phyloP scores from a whole-genome alignment of 2,888 invertebrate genomes.

The Acrobeloides nanus region DNA sequence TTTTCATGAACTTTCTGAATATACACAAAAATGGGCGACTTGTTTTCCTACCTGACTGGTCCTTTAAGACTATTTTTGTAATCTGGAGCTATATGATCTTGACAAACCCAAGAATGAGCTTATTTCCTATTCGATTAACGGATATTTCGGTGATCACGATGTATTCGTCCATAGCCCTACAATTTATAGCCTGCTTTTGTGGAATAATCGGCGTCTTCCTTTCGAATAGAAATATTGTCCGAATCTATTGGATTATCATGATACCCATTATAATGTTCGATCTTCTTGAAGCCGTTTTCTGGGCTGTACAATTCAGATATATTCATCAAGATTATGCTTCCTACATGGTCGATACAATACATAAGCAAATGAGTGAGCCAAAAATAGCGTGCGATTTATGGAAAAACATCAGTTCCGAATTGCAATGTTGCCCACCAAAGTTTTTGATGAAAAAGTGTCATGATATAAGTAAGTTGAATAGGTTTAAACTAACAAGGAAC shows the following conservation, averaged over 20 bases:
- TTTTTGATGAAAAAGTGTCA: background rate
- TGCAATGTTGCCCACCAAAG: background rate
- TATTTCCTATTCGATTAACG: no score
- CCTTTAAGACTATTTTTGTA: no score
- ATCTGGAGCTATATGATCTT: no score
- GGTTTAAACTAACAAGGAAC: no score
- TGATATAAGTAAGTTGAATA: constrained; percentile 2
- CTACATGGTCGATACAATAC: background rate
- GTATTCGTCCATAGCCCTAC: no score
- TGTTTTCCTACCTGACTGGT: no score
- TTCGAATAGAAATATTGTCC: constrained; percentile 17
- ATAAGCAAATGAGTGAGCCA: background rate
- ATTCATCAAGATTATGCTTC: constrained; percentile 3
- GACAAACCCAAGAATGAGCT: no score
- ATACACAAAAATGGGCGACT: no score
- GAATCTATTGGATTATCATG: constrained; percentile 28
- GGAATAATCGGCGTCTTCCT: constrained; percentile 19
- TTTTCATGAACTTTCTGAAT: no score
- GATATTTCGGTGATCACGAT: no score
- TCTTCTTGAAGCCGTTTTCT: constrained; percentile 12
- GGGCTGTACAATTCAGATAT: constrained; percentile 3
- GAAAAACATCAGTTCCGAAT: background rate
- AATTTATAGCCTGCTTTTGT: constrained; percentile 18
- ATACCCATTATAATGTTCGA: constrained; percentile 21
- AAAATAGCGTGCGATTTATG: constrained; percentile 1